Evolutionary conservation across 2,888 invertebrate species (phyloP), one percentile per base, ranked within the genome.

Genomic region (Ophraella communa): DNA sequence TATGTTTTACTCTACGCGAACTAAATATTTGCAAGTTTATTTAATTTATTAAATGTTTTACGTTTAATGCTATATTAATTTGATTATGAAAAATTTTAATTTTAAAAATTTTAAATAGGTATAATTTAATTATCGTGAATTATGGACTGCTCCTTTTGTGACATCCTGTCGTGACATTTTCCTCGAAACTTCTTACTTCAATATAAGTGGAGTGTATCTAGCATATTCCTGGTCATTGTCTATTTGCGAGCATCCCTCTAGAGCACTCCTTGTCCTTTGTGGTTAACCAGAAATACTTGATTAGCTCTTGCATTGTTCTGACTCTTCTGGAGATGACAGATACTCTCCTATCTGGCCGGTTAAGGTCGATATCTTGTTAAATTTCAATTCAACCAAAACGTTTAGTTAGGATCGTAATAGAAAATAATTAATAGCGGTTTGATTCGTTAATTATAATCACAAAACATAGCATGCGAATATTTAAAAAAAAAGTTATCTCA

Each of bases 291-390:
- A 55, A 53, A 56, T 35, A 59, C 59, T 66, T 56, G 66, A 66
- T 66, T 66, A 66, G 59, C 45, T 60, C 49, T 59, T 51, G 62
- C 54, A 62, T 63, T 66, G 63, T 64, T 64, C 64, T 23, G 53
- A 61, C 33, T 57, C 55, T 49, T 39, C 66, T 66, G 66, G 14
- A 4, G 45, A 52, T 66, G 66, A 66, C 66, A 66, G 54, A 47
- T 61, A 60, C 63, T 58, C 52, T 47, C 47, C 23, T 21, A 11
- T 18, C 27, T 24, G 27, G 17, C 49, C 17, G 24, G n/a, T 8
- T n/a, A 17, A 51, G 58, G 42, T 27, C 53, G 52, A 60, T 52
- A 45, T 30, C 61, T 54, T 47, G 45, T 49, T 51, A 10, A 27
- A 51, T 27, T 24, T 14, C 10, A 21, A 2, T 21, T 45, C n/a